These are phyloP conservation scores for Poecilobothrus nobilitatus DNA, from an alignment of 2,888 invertebrate genomes.

Conservation along the genomic window DNA sequence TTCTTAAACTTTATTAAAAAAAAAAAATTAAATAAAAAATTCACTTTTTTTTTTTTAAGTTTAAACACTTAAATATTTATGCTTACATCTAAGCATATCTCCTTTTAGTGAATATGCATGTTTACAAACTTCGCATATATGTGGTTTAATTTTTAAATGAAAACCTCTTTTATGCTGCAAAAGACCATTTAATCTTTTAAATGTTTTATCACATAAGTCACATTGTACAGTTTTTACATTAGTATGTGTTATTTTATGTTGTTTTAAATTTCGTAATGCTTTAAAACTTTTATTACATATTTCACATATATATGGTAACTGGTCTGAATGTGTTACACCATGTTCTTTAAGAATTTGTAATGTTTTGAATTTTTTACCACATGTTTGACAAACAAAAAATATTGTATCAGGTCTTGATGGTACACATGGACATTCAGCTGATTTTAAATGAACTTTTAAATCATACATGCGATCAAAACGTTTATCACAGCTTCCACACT, in stretches of 20 bases:
- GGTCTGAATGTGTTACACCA: slow-evolving; percentile 17
- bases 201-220: slow-evolving; percentile 35
- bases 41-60: too few species aligned
- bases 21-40: too few species aligned
- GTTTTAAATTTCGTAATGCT: slow-evolving; percentile 30
- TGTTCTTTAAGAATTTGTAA: slow-evolving; percentile 21
- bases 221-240: slow-evolving; percentile 33
- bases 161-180: slow-evolving; percentile 40
- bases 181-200: slow-evolving; percentile 39
- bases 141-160: slow-evolving; percentile 40
- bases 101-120: slow-evolving; percentile 39
- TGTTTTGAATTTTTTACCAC: slow-evolving; percentile 21
- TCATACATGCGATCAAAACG: slow-evolving; percentile 23
- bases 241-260: slow-evolving; percentile 40
- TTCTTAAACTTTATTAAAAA: too few species aligned
- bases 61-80: slow-evolving; percentile 20
- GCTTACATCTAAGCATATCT: slow-evolving; percentile 41
- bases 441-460: slow-evolving; percentile 22
- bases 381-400: slow-evolving; percentile 21
- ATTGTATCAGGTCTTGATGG: slow-evolving; percentile 13
- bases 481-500: slow-evolving; percentile 25
- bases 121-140: slow-evolving; percentile 37
- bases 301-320: slow-evolving; percentile 22
- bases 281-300: slow-evolving; percentile 23
- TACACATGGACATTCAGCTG: slow-evolving; percentile 15